Evolutionary conservation across 1,140 invertebrate genomes (phyloP).

Genomic region (Neodiprion fabricii): DNA sequence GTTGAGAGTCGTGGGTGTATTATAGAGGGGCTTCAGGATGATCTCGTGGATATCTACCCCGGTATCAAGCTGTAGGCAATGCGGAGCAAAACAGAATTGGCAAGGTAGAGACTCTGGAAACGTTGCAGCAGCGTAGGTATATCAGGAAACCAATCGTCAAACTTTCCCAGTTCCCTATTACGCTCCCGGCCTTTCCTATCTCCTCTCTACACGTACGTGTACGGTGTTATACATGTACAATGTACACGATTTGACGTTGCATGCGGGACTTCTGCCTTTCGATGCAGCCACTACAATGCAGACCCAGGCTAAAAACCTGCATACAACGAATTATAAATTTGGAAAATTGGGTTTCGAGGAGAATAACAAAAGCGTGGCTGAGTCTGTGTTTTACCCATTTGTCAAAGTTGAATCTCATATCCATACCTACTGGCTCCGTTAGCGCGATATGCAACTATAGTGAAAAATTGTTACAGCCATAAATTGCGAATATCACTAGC

Average conservation of each 20-base stretch:
- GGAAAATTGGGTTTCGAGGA: not conserved
- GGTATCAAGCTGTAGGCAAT: no score
- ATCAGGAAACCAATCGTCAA: slow-evolving; percentile 5
- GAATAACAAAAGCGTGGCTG: not conserved
- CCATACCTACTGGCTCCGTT: no score
- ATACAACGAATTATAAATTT: not conserved
- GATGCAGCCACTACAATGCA: not conserved
- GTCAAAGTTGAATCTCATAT: no score
- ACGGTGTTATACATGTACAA: not conserved
- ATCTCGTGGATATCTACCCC: not conserved
- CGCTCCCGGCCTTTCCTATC: slow-evolving; percentile 3
- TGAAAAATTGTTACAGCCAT: not conserved
- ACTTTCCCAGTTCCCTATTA: not conserved
- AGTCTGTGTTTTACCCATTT: no score
- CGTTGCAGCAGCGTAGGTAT: not conserved
- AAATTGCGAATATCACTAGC: not conserved
- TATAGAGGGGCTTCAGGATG: not conserved
- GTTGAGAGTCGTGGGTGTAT: not conserved
- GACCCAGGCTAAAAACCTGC: not conserved
- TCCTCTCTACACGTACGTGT: no score
- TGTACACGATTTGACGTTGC: not conserved
- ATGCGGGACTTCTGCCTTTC: not conserved
- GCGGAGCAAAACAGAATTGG: not conserved
- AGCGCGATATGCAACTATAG: not conserved
- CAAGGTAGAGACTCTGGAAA: not conserved